Conservation (phyloP, 64 coral and sea anemone species). For the Stichodactyla mertensii region DNA sequence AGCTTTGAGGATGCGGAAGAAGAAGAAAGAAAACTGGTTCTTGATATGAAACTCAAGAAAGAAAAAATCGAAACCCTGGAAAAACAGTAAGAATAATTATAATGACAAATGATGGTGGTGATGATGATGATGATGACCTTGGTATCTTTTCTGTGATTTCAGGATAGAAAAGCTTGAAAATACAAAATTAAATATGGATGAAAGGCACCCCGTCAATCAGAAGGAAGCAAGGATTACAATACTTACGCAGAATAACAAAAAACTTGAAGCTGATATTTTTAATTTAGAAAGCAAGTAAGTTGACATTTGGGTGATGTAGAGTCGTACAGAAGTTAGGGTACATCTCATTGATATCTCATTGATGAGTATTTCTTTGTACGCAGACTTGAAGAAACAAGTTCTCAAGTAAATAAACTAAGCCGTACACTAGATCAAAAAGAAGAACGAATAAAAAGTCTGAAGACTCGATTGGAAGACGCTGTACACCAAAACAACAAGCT, state of each 20-base stretch:
- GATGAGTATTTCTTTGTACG: background rate
- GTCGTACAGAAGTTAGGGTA: no score
- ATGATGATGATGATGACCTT: background rate
- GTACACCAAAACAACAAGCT: constrained; percentile 82
- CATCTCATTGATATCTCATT: no score
- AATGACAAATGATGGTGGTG: background rate
- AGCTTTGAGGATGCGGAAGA: constrained; percentile 59
- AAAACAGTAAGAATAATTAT: constrained; percentile 10
- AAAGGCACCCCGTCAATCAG: constrained; percentile 34
- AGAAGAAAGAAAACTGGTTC: constrained; percentile 20
- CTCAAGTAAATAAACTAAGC: constrained; percentile 62
- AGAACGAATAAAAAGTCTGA: constrained; percentile 68
- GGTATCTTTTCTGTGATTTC: background rate
- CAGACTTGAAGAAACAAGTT: constrained; percentile 77
- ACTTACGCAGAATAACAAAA: constrained; percentile 36
- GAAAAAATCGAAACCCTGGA: constrained; percentile 56
- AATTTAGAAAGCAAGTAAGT: constrained; percentile 50
- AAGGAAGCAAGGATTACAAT: constrained; percentile 44
- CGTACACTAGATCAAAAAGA: constrained; percentile 68
- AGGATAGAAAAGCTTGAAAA: constrained; percentile 50
- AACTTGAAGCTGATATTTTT: constrained; percentile 41
- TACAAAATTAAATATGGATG: constrained; percentile 16
- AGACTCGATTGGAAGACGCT: constrained; percentile 74
- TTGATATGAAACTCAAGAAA: constrained; percentile 48
- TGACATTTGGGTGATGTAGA: background rate